Conservation (phyloP, 2,888 invertebrate species). For the Blera fallax region DNA sequence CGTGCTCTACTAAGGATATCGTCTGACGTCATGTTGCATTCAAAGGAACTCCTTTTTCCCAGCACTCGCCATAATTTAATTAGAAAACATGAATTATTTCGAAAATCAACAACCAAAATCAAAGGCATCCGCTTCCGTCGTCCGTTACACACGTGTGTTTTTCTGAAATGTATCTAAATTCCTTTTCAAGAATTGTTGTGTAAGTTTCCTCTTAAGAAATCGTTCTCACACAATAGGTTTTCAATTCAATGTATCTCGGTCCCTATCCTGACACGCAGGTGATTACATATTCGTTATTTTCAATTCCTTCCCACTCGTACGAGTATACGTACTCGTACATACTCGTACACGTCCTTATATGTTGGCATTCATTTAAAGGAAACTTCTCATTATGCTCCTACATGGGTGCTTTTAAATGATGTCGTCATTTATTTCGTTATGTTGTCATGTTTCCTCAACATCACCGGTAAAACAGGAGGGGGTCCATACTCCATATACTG, state of each 20-base stretch:
- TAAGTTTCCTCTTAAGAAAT: constrained; percentile 42
- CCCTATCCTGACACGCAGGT: constrained; percentile 10
- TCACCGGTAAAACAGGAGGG: constrained; percentile 14
- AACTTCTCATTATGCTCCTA: constrained; percentile 65
- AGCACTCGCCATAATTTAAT: too few species aligned
- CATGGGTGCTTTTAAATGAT: constrained; percentile 66
- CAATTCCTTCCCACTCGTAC: background rate
- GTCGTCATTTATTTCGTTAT: constrained; percentile 65
- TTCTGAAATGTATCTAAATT: background rate
- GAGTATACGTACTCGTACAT: background rate
- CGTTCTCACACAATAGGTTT: constrained; percentile 15
- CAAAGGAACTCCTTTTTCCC: too few species aligned
- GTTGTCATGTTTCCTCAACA: constrained; percentile 47
- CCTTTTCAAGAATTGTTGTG: constrained; percentile 23
- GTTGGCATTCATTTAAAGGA: constrained; percentile 60
- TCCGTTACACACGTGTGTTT: background rate
- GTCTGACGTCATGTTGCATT: too few species aligned
- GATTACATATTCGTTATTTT: constrained; percentile 27
- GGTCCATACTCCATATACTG: background rate
- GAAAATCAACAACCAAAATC: constrained; percentile 6
- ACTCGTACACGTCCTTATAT: background rate
- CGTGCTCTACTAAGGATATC: too few species aligned
- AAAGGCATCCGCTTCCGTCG: background rate
- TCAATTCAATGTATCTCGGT: constrained; percentile 8
- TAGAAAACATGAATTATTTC: too few species aligned